Evolutionary conservation across 2,797 vertebrate species (phyloP), one percentile per base, ranked within the genome.

Genomic region (Saxicola maurus): DNA sequence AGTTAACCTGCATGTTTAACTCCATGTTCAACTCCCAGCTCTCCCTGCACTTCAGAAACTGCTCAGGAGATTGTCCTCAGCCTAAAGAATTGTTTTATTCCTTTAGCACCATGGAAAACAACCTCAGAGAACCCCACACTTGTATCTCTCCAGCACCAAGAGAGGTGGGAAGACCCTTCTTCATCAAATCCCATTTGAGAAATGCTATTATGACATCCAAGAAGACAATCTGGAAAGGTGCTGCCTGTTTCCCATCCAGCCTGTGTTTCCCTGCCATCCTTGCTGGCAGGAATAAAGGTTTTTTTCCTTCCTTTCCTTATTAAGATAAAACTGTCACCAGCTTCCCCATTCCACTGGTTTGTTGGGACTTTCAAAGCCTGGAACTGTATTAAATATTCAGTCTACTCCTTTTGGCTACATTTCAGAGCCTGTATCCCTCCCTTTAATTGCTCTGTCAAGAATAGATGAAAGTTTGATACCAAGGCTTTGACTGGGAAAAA

Each of bases 341-440:
- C 82, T 81, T 80, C 68, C 81, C 60, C 74, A 68, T 91, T 91
- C 90, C 62, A 66, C 82, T 77, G 82, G 81, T 81, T 95, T 90
- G 86, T 42, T 60, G 48, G 92, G 95, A 94, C 87, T 92, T 96
- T 94, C 94, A 95, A 96, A 97, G 92, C 71, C 37, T 77, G 48
- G 42, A 79, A 91, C 42, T 25, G 27, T 89, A 93, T 96, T 90
- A 96, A 95, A 95, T 94, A 95, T 92, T 94, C 95, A 95, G 40
- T 52, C 56, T 17, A 37, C 49, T 93, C 93, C 92, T 94, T 83
- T 87, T 71, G 77, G 90, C 83, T 91, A 77, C 87, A 67, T 77
- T 94, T 87, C 81, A 49, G 72, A 80, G 52, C 23, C 49, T 59
- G 13, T 31, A 90, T 86, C 90, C 92, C 84, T 93, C 91, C 77